Conservation (phyloP, 2,113 vertebrate species). For the Chascanopsetta lugubris region DNA sequence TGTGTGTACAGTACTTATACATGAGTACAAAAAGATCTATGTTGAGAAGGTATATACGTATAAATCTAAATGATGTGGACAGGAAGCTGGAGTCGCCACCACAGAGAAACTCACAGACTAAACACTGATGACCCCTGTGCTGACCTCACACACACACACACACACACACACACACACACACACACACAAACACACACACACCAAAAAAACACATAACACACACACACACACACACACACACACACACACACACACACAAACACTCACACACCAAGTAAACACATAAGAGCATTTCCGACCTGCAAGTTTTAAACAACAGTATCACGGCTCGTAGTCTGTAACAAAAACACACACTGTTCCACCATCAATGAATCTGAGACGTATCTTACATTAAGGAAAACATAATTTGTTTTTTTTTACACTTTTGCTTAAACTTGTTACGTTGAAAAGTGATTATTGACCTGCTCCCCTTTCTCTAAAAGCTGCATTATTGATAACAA, state of each 20-base stretch:
- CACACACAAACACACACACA: conserved; percentile 1
- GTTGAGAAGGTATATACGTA: conserved; percentile 66
- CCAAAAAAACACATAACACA: conserved; percentile 14
- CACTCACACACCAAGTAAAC: neutral
- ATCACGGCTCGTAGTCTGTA: neutral
- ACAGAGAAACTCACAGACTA: conserved; percentile 83
- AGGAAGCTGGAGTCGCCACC: conserved; percentile 81
- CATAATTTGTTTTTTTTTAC: no score
- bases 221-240: conserved; percentile 15
- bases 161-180: conserved; percentile 6
- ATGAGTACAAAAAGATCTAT: conserved; percentile 35
- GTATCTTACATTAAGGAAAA: no score
- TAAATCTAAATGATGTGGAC: conserved; percentile 77
- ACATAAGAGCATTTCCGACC: neutral
- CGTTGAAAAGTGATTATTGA: no score
- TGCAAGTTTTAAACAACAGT: neutral
- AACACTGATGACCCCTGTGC: conserved; percentile 66
- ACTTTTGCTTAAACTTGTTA: no score
- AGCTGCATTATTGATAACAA: no score
- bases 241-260: neutral
- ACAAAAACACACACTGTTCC: neutral
- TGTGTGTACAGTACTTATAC: neutral
- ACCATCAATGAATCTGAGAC: neutral
- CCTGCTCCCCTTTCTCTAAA: no score
- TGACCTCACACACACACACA: conserved; percentile 52